Percentiles rank a stretch among this genome's conserved stretches.
Evolutionary conservation across 2,113 vertebrate genomes (phyloP).

Genomic region (human (Homo sapiens)): GRCh38 chr5:76960501-76961000

Average conservation of each 20-base stretch:
- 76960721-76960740: not conserved
- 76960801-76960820: too few species aligned
- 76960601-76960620: not conserved
- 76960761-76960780: not conserved
- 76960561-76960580: constrained; percentile 86
- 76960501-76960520: not conserved
- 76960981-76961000: too few species aligned
- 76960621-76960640: not conserved
- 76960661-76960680: not conserved
- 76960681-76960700: not conserved
- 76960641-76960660: not conserved
- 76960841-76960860: too few species aligned
- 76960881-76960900: too few species aligned
- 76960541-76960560: constrained; percentile 83
- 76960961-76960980: too few species aligned
- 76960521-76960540: not conserved
- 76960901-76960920: too few species aligned
- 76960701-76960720: not conserved
- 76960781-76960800: too few species aligned
- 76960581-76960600: not conserved
- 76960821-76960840: too few species aligned
- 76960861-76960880: too few species aligned
- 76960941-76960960: too few species aligned
- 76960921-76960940: too few species aligned
- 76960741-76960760: not conserved